Percentiles rank a stretch among this genome's conserved stretches.
phyloP scores from a whole-genome alignment of 2,797 vertebrate genomes.

The Hemitrygon akajei region DNA sequence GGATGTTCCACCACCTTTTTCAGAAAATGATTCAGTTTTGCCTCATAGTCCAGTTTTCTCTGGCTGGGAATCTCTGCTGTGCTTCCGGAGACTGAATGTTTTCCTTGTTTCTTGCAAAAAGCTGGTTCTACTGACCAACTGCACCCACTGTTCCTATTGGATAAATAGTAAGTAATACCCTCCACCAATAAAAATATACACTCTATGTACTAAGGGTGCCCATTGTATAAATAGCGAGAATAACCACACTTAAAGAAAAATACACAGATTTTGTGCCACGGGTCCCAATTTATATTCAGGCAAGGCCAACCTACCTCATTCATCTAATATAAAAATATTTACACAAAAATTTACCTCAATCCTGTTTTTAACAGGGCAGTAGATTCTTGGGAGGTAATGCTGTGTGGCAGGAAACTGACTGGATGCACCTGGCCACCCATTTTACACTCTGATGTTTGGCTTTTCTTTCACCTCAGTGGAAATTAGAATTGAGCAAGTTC shows the following conservation, averaged over 20 bases:
- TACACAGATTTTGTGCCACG: not conserved
- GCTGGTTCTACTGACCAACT: not conserved
- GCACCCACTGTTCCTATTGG: slow-evolving; percentile 10
- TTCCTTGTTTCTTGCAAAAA: not conserved
- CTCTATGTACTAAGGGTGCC: not conserved
- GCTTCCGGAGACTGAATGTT: slow-evolving; percentile 2
- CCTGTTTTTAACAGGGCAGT: not conserved
- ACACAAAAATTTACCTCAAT: not conserved
- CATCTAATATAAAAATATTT: not conserved
- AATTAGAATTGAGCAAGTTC: not conserved
- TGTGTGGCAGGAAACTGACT: not conserved
- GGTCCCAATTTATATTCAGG: not conserved
- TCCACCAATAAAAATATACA: not conserved
- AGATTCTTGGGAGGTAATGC: not conserved
- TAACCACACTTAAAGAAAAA: not conserved
- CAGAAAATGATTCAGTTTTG: not conserved
- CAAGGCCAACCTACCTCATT: not conserved
- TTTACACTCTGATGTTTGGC: not conserved
- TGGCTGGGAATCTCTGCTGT: not conserved
- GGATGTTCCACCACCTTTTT: not conserved
- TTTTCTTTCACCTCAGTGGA: not conserved
- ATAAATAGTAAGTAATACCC: slow-evolving; percentile 11
- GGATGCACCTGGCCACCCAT: not conserved
- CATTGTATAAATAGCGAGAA: not conserved
- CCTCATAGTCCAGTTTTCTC: not conserved